Percentiles rank a stretch among this genome's conserved stretches.
phyloP scores from a whole-genome alignment of 1,140 invertebrate species.

The Oryctes rhinoceros region DNA sequence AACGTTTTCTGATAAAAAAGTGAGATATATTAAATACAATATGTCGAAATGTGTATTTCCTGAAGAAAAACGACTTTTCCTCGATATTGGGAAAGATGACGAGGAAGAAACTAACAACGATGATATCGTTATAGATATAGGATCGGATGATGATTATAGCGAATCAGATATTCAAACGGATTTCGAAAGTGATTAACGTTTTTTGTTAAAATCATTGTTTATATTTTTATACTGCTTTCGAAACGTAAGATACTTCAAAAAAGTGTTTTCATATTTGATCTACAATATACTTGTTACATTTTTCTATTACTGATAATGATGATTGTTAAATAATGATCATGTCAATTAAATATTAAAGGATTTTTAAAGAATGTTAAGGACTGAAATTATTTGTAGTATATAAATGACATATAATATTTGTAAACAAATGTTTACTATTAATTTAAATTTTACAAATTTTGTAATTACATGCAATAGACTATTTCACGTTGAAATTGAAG shows the following conservation, averaged over 20 bases:
- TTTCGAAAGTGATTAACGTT: background rate
- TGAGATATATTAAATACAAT: slow-evolving; percentile 52
- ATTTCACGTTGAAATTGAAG: no score
- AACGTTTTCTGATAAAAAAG: slow-evolving; percentile 42
- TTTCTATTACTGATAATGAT: no score
- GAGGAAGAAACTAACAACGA: slow-evolving; percentile 42
- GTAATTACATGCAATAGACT: no score
- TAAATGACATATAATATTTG: no score
- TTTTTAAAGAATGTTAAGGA: no score
- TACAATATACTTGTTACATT: background rate
- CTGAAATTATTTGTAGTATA: no score
- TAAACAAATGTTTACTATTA: no score
- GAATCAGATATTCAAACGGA: slow-evolving; percentile 47
- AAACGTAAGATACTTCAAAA: background rate
- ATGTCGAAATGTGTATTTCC: slow-evolving; percentile 38
- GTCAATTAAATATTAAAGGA: no score
- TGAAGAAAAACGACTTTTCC: slow-evolving; percentile 43
- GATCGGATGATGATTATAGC: slow-evolving; percentile 51
- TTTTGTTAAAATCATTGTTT: background rate
- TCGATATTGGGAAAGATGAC: slow-evolving; percentile 46
- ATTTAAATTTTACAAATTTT: no score
- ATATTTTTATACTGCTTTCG: slow-evolving; percentile 22
- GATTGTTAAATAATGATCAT: no score
- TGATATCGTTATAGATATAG: slow-evolving; percentile 43
- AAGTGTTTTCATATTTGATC: background rate